Base-by-base conservation (phyloP, 2,113 vertebrate species). In the Alosa alosa region DNA sequence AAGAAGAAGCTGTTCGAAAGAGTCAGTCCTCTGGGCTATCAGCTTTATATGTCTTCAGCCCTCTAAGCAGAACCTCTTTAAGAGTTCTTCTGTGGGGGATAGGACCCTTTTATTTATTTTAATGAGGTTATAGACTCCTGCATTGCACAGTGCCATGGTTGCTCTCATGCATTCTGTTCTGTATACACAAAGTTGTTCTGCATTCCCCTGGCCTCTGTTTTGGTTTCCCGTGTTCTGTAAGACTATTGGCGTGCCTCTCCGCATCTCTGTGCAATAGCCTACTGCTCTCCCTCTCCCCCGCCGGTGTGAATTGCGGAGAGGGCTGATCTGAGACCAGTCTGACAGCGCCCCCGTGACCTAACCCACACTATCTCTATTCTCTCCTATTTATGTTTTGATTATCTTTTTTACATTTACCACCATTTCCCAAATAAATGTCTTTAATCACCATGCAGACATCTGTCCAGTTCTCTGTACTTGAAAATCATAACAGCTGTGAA, bases 371-470 rank as follows among this genome's bases (percentile, higher is more conserved):
- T 7, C 25, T 84, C 39, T 83, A 44, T 44, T 46, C 41, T 82
- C 72, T 49, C 81, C 85, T 84, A 75, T 81, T 85, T 84, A 68
- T 57, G 10, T 78, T 41, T 6, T 36, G 5, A 45, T 86, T 78
- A 87, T 88, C 87, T 83, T 90, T 90, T 87, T 83, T 49, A 87
- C 86, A 89, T 86, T 84, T 86, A 83, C 82, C 89, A 90, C 87
- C 55, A 49, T 91, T 91, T 89, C 85, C 89, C 31, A 39, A 91
- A 91, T 89, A 90, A 91, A 92, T 90, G 87, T 92, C 87, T 92
- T 92, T 91, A 89, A 88, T 89, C 89, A 92, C 89, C 87, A 87
- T 41, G 64, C 84, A 55, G 82, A 82, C 72, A 83, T 47, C 9
- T 49, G 57, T 82, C 50, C 72, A 13, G 6, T 22, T 44, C 31